phyloP scores from a whole-genome alignment of 1,140 invertebrate genomes.

The Andricus grossulariae region DNA sequence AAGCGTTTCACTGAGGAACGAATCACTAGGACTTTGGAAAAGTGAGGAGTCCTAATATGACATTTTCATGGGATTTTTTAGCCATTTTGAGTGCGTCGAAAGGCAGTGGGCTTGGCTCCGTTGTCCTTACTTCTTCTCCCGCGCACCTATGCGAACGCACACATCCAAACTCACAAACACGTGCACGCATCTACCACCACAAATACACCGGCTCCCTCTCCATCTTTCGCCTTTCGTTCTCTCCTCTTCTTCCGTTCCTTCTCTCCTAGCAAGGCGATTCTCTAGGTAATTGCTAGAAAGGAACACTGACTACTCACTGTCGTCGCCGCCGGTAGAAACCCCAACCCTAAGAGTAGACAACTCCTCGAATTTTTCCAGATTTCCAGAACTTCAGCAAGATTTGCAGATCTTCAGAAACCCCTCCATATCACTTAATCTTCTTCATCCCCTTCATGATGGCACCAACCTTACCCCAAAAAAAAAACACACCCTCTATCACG shows the following conservation, averaged over 20 bases:
- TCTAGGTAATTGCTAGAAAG: conserved; percentile 27
- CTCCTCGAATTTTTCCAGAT: neutral
- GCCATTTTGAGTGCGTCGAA: conserved; percentile 39
- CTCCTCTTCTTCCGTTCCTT: conserved; percentile 20
- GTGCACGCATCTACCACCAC: conserved; percentile 5
- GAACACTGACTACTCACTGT: conserved; percentile 42
- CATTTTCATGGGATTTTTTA: conserved; percentile 13
- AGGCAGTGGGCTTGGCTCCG: conserved; percentile 19
- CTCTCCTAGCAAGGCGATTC: conserved; percentile 28
- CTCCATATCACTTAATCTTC: conserved; percentile 32
- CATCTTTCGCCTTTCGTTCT: conserved; percentile 34
- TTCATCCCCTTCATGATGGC: neutral
- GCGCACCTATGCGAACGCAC: neutral
- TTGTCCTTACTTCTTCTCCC: conserved; percentile 23
- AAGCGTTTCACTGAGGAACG: neutral
- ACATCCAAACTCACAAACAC: conserved; percentile 14
- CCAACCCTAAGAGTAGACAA: neutral
- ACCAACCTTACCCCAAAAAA: neutral
- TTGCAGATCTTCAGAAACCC: neutral
- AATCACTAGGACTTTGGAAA: neutral
- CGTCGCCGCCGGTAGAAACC: conserved; percentile 33
- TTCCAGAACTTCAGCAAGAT: conserved; percentile 10
- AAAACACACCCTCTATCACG: conserved; percentile 26
- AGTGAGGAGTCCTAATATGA: neutral
- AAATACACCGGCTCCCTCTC: conserved; percentile 28